Evolutionary conservation across 2,888 invertebrate genomes (phyloP).

Genomic region (Dolichomitus sp.): DNA sequence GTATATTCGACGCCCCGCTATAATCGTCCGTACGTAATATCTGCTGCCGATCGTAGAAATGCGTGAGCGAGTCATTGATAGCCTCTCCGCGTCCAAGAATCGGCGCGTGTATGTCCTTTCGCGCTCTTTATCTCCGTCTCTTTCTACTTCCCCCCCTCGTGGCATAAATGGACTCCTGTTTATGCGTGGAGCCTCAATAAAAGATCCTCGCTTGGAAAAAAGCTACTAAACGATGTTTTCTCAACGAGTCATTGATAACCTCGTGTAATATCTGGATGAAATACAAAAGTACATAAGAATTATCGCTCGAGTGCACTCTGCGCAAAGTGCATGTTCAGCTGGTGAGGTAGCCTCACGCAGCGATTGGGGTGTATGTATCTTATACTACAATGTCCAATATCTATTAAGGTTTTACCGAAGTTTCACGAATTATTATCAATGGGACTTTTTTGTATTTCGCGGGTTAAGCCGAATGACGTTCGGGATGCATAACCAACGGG

Average conservation of each 20-base stretch:
- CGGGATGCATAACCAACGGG: neutral
- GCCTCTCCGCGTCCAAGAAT: constrained; percentile 28
- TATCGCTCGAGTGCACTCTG: neutral
- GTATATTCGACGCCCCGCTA: constrained; percentile 26
- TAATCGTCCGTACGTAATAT: constrained; percentile 22
- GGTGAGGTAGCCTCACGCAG: neutral
- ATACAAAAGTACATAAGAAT: neutral
- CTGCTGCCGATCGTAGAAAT: constrained; percentile 26
- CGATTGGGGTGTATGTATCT: too few species aligned
- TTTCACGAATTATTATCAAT: neutral
- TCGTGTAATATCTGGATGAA: neutral
- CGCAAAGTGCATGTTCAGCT: constrained; percentile 1
- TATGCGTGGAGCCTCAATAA: neutral
- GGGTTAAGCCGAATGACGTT: neutral
- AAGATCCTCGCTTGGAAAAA: neutral
- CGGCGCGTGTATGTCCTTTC: constrained; percentile 61
- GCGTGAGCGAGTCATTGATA: constrained; percentile 59
- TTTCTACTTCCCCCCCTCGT: neutral
- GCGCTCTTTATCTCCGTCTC: constrained; percentile 10
- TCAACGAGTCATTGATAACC: constrained; percentile 1
- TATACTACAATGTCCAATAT: neutral
- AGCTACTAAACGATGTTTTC: neutral
- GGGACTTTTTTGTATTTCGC: neutral
- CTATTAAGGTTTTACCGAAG: neutral
- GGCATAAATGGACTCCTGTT: neutral